phyloP scores from a whole-genome alignment of 2,113 vertebrate genomes.

The Tor tambroides region DNA sequence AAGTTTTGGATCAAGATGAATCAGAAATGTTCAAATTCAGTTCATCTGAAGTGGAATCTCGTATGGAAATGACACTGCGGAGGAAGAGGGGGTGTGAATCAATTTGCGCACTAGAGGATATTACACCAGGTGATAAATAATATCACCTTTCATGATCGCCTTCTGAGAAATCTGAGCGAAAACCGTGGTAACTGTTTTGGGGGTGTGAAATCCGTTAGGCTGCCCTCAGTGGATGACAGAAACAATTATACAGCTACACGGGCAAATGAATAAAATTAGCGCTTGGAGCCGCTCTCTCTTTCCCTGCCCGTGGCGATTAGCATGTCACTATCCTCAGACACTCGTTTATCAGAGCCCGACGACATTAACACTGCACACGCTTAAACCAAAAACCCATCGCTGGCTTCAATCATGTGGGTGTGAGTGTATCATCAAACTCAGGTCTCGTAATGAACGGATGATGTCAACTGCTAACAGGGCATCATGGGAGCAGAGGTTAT shows the following conservation, averaged over 20 bases:
- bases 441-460: neutral
- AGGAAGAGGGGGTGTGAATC: constrained; percentile 67
- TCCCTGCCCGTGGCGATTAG: constrained; percentile 70
- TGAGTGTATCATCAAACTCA: constrained; percentile 34
- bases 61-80: constrained; percentile 34
- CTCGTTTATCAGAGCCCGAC: constrained; percentile 68
- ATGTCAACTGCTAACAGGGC: constrained; percentile 32
- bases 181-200: constrained; percentile 70
- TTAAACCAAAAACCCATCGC: constrained; percentile 49
- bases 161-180: constrained; percentile 74
- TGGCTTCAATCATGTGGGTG: constrained; percentile 53
- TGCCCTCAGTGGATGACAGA: constrained; percentile 77
- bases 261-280: constrained; percentile 80
- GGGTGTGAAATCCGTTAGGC: constrained; percentile 78
- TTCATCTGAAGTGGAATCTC: constrained; percentile 36
- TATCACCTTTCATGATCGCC: constrained; percentile 75
- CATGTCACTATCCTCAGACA: constrained; percentile 61
- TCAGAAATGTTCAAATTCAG: constrained; percentile 14
- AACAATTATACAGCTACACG: constrained; percentile 78
- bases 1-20: constrained; percentile 6
- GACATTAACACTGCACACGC: constrained; percentile 55
- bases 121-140: constrained; percentile 80
- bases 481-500: constrained; percentile 68
- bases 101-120: constrained; percentile 75
- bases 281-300: constrained; percentile 68